phyloP scores from a whole-genome alignment of 2,797 vertebrate species.

The Dallia pectoralis region DNA sequence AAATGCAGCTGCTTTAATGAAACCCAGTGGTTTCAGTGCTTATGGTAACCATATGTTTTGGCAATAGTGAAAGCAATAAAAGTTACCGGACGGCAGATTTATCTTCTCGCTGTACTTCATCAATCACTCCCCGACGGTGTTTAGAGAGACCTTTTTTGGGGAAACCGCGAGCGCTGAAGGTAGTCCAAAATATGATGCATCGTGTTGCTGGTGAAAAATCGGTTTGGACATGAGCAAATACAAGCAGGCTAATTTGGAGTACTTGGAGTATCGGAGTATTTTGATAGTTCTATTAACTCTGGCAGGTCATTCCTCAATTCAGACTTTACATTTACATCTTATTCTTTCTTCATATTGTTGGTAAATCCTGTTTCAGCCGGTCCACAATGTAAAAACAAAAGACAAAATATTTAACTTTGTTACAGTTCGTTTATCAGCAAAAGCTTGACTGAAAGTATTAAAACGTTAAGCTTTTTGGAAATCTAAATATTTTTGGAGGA shows the following conservation, averaged over 20 bases:
- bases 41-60: constrained; percentile 68
- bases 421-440: background rate
- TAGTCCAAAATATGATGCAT: constrained; percentile 16
- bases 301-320: background rate
- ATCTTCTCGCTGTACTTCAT: constrained; percentile 61
- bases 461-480: background rate
- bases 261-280: background rate
- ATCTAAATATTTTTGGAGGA: background rate
- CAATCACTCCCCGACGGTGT: constrained; percentile 42
- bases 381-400: background rate
- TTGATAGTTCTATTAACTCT: background rate
- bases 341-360: background rate
- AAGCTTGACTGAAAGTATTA: background rate
- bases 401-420: too few relatives aligned
- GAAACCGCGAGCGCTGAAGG: constrained; percentile 48
- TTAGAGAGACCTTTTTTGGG: constrained; percentile 16
- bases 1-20: constrained; percentile 64
- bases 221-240: background rate
- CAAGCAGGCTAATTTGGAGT: background rate
- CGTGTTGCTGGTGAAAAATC: background rate
- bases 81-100: constrained; percentile 56
- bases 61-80: constrained; percentile 57
- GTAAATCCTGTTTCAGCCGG: background rate
- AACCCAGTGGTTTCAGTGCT: constrained; percentile 59
- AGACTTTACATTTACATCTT: background rate